phyloP scores from a whole-genome alignment of 2,888 invertebrate genomes.

The Catocala nupta region DNA sequence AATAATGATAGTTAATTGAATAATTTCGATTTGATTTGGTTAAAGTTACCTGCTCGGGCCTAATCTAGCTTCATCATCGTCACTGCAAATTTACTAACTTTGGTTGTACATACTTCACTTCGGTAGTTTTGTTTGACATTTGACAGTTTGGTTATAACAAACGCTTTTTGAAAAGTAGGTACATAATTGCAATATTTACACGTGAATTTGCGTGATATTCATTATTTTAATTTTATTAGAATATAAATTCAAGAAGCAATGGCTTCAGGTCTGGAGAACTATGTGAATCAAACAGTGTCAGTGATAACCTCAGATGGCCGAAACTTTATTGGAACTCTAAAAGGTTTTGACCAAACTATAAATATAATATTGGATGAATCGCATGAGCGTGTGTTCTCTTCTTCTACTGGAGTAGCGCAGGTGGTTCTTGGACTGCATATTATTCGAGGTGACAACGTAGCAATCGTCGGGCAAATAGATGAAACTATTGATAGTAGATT shows the following conservation, averaged over 20 bases:
- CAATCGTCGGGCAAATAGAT: constrained; percentile 94
- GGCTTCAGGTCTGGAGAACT: constrained; percentile 95
- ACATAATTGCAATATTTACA: background rate
- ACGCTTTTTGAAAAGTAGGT: constrained; percentile 4
- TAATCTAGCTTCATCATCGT: no score
- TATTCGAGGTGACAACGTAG: constrained; percentile 99
- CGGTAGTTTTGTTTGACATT: background rate
- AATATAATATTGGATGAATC: constrained; percentile 99
- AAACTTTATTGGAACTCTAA: constrained; percentile 98
- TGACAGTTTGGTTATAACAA: constrained; percentile 6
- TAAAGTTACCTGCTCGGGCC: no score
- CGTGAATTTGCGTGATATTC: background rate
- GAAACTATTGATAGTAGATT: constrained; percentile 94
- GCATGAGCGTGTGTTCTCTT: constrained; percentile 99
- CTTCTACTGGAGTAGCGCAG: constrained; percentile 93
- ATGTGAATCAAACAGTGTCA: constrained; percentile 96
- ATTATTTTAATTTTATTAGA: constrained; percentile 1
- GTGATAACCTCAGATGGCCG: constrained; percentile 98
- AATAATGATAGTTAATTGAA: no score
- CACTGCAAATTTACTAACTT: no score
- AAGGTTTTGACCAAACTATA: constrained; percentile 99
- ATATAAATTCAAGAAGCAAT: constrained; percentile 71
- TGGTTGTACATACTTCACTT: no score
- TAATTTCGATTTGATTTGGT: no score
- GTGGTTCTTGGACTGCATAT: constrained; percentile 99